Base-by-base conservation (phyloP, 2,797 vertebrate genomes). In the Hirundo rustica region DNA sequence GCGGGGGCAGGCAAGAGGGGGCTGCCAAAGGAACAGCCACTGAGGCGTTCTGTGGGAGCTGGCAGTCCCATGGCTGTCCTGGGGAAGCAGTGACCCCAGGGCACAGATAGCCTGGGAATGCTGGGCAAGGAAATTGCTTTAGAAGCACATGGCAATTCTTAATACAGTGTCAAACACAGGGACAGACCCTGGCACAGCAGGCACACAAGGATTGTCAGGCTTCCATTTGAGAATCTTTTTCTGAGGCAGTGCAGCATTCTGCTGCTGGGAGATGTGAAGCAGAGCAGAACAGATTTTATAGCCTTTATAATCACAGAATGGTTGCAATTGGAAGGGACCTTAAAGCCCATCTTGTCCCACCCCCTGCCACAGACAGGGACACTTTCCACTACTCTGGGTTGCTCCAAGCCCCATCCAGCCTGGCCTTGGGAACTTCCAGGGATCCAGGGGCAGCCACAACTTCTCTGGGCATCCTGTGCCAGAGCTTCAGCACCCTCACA, bases 51-150 rank as follows among this genome's bases (percentile, higher is more conserved):
- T 8, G 58, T 15, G 11, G 2, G 61, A n/a, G 42, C 64, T 54
- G 13, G 0, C 20, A 26, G 40, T 18, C 36, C 65, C 27, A 3
- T 4, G 29, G 34, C 65, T 42, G 65, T 18, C 48, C 40, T 48
- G 86, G 66, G 10, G 80, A 66, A 64, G 68, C 65, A 22, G 5
- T n/a, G 73, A 85, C 73, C 65, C 36, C 1, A 0, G 19, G 13
- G 42, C 77, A 83, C 62, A 42, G 38, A 40, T 1, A 77, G 77
- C 77, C 80, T 29, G 34, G 2, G 4, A 90, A 74, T 1, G 2
- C 61, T 48, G 77, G 45, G 53, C 40, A 38, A 60, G 53, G 67
- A 89, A 92, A 96, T 47, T 45, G 81, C 70, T 88, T 84, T 29
- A 60, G 65, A 53, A 74, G 68, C 4, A 0, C 29, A 13, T 0